These are phyloP conservation scores for Cryptotermes secundus DNA, from an alignment of 1,140 invertebrate species.

Conservation along the genomic window DNA sequence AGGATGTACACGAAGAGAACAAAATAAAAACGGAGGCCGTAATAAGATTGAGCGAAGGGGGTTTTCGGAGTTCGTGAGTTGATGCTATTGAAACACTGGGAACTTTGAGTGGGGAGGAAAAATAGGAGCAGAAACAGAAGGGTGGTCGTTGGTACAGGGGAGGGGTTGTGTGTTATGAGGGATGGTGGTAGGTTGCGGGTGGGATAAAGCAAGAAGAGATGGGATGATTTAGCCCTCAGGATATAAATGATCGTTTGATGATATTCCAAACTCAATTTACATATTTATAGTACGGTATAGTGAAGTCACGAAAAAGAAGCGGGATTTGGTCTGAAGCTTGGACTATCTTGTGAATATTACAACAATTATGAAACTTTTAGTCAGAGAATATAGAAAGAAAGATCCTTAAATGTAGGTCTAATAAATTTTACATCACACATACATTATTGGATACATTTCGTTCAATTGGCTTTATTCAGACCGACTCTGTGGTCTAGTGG, in stretches of 20 bases:
- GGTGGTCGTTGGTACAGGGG: background rate
- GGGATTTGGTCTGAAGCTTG: background rate
- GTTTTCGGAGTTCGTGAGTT: background rate
- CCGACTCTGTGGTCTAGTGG: too few species aligned
- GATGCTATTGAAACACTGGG: background rate
- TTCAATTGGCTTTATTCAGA: too few species aligned
- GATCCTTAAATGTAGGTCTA: too few species aligned
- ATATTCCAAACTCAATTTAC: conserved; percentile 10
- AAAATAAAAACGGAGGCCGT: background rate
- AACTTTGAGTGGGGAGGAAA: background rate
- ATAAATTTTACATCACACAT: too few species aligned
- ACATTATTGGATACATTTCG: too few species aligned
- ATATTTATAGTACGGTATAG: background rate
- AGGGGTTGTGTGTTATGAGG: background rate
- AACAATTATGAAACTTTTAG: background rate
- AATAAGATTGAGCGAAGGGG: background rate
- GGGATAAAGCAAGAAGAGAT: conserved; percentile 6
- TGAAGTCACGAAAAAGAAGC: background rate
- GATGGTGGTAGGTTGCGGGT: background rate
- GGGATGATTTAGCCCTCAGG: background rate
- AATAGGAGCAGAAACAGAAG: conserved; percentile 19
- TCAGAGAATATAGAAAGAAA: background rate
- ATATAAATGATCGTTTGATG: background rate
- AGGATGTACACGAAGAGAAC: background rate
- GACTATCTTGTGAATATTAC: background rate